phyloP scores from a whole-genome alignment of 2,797 vertebrate species.

The Acrossocheilus wenchowensis region DNA sequence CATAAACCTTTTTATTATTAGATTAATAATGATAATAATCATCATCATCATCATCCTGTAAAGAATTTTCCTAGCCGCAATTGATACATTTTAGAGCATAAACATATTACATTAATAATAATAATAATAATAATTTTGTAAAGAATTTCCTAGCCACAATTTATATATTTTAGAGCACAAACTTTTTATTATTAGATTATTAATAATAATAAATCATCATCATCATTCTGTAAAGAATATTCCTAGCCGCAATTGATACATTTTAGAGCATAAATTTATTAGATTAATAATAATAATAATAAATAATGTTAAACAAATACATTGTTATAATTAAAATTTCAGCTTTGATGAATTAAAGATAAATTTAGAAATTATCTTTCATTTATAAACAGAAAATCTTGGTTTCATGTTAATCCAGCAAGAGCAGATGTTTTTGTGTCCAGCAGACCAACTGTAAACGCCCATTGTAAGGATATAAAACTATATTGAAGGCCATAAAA shows the following conservation, averaged over 20 bases:
- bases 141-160: background rate
- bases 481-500: slow-evolving; percentile 3
- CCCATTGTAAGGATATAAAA: slow-evolving; percentile 23
- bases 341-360: background rate
- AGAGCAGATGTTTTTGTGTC: slow-evolving; percentile 3
- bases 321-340: background rate
- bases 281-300: background rate
- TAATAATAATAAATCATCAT: background rate
- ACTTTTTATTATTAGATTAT: background rate
- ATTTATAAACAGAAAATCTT: background rate
- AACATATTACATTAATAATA: background rate
- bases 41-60: background rate
- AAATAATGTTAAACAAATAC: background rate
- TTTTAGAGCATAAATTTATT: background rate
- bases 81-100: background rate
- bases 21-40: too few species aligned
- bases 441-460: background rate
- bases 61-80: background rate
- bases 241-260: background rate
- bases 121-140: background rate
- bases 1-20: too few species aligned
- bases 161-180: background rate
- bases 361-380: background rate
- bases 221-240: background rate
- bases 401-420: background rate